These are phyloP conservation scores for Aphis gossypii DNA, from an alignment of 1,140 invertebrate genomes.

Conservation along the genomic window DNA sequence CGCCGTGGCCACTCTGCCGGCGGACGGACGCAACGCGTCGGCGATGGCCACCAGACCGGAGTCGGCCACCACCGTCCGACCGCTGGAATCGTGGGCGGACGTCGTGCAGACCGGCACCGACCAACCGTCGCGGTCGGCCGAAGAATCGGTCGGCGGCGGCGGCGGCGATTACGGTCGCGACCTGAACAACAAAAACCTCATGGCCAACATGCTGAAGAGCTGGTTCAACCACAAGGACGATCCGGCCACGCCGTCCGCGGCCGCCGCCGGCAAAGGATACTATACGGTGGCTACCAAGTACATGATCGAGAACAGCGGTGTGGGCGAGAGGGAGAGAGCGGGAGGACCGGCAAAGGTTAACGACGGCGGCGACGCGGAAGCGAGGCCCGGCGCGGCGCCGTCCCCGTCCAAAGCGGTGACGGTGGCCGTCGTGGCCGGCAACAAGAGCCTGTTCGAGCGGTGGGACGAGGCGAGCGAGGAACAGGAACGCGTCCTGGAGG, in stretches of 20 bases:
- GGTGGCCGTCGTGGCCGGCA: slow-evolving; percentile 43
- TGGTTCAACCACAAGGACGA: slow-evolving; percentile 27
- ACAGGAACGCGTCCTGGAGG: slow-evolving; percentile 61
- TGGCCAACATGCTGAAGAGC: slow-evolving; percentile 33
- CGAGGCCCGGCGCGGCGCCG: no score
- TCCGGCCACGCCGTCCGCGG: not conserved
- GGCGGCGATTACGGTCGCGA: not conserved
- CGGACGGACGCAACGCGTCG: not conserved
- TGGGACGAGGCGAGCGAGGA: slow-evolving; percentile 62
- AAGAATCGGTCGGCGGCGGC: not conserved
- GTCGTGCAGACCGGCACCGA: slow-evolving; percentile 15
- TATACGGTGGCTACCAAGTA: not conserved
- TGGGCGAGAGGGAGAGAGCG: not conserved
- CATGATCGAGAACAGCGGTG: not conserved
- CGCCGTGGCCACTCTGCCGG: not conserved
- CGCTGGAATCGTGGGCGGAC: not conserved
- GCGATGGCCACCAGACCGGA: not conserved
- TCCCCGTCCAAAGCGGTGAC: slow-evolving; percentile 14
- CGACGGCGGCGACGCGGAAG: not conserved
- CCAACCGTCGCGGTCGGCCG: not conserved
- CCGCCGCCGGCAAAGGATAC: not conserved
- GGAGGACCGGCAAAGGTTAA: not conserved
- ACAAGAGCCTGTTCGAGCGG: slow-evolving; percentile 59
- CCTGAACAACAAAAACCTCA: not conserved
- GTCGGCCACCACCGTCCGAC: not conserved